phyloP scores from a whole-genome alignment of 2,888 invertebrate species.

The Orchestes rusci region DNA sequence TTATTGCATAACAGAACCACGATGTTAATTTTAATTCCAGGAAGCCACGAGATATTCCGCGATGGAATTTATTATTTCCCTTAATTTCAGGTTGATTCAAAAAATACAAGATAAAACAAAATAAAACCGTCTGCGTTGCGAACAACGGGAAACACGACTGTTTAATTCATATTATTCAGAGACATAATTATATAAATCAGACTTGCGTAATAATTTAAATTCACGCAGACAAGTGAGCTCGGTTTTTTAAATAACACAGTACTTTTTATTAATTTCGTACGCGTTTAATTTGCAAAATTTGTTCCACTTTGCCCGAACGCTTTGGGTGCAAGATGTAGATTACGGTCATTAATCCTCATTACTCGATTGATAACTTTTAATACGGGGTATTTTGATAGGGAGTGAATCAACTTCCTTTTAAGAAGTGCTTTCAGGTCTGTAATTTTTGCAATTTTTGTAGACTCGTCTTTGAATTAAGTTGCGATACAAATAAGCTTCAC shows the following conservation, averaged over 20 bases:
- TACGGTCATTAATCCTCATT: slow-evolving; percentile 22
- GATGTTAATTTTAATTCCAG: slow-evolving; percentile 36
- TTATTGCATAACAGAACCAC: slow-evolving; percentile 29
- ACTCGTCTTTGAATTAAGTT: background rate
- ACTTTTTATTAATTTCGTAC: slow-evolving; percentile 16
- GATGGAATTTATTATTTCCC: slow-evolving; percentile 23
- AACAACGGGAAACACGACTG: slow-evolving; percentile 30
- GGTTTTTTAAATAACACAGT: slow-evolving; percentile 22
- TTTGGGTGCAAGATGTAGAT: slow-evolving; percentile 20
- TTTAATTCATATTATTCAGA: slow-evolving; percentile 34
- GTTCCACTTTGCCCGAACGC: slow-evolving; percentile 29
- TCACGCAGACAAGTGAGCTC: slow-evolving; percentile 13
- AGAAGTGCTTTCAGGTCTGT: slow-evolving; percentile 3
- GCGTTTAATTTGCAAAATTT: slow-evolving; percentile 27
- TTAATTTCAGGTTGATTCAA: slow-evolving; percentile 32
- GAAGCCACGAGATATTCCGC: slow-evolving; percentile 28
- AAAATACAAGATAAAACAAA: slow-evolving; percentile 33
- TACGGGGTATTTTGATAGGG: slow-evolving; percentile 9
- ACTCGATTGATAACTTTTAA: slow-evolving; percentile 20
- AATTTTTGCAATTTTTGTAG: slow-evolving; percentile 2
- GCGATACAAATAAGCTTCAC: background rate
- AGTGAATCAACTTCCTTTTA: slow-evolving; percentile 6
- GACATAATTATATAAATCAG: slow-evolving; percentile 33
- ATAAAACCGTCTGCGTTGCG: slow-evolving; percentile 17
- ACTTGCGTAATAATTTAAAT: slow-evolving; percentile 14